phyloP scores from a whole-genome alignment of 2,888 invertebrate genomes.

The Xestia c-nigrum region DNA sequence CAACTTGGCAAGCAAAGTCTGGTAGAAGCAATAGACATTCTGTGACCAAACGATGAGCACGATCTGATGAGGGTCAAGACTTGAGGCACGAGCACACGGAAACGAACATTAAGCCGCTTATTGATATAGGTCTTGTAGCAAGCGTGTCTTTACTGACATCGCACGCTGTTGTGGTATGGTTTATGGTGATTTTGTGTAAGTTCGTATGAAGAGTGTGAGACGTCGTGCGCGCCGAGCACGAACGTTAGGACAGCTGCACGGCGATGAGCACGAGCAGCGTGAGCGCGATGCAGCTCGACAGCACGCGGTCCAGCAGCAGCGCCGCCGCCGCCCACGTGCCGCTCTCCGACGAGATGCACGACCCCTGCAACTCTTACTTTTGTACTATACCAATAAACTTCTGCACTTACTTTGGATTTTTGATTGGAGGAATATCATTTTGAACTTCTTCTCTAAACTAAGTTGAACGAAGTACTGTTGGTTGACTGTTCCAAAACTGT shows the following conservation, averaged over 20 bases:
- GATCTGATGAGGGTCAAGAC: background rate
- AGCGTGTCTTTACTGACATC: background rate
- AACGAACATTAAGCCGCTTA: too few relatives aligned
- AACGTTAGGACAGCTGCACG: slow-evolving; percentile 51
- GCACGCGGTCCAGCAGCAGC: slow-evolving; percentile 76
- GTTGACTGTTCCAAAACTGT: background rate
- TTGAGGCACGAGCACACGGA: background rate
- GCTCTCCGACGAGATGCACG: slow-evolving; percentile 60
- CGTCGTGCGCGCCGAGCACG: background rate
- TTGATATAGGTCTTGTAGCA: background rate
- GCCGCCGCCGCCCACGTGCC: slow-evolving; percentile 81
- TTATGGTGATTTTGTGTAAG: background rate
- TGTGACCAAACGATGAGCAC: background rate
- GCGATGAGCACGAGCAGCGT: slow-evolving; percentile 67
- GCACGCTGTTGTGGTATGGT: too few relatives aligned
- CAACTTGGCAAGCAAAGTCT: background rate
- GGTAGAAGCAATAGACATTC: too few relatives aligned
- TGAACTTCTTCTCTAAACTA: background rate
- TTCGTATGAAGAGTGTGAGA: background rate
- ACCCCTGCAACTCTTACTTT: slow-evolving; percentile 49
- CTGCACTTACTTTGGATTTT: background rate
- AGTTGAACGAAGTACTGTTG: background rate
- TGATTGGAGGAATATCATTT: background rate
- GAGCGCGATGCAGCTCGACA: slow-evolving; percentile 68
- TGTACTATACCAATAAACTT: background rate